Percentiles rank a stretch among this genome's conserved stretches.
Conservation (phyloP, 2,888 invertebrate species). For the Andrena minutula region DNA sequence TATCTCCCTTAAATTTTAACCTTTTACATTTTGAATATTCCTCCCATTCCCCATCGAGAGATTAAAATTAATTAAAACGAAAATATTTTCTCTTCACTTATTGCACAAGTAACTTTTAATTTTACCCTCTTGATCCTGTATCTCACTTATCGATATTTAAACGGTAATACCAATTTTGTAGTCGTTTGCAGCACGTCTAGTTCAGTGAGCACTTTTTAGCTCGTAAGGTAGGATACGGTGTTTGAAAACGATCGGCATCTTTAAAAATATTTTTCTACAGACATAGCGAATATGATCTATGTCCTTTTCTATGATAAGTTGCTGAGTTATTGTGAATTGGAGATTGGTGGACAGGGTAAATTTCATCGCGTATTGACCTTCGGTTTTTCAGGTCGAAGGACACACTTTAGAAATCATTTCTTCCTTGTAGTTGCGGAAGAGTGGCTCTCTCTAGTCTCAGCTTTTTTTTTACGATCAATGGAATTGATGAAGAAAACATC, state of each 20-base stretch:
- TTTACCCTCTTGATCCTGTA: not conserved
- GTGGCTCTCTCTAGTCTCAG: constrained; percentile 28
- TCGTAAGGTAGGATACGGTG: not conserved
- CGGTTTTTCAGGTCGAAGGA: not conserved
- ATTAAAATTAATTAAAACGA: too few species aligned
- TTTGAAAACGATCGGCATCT: not conserved
- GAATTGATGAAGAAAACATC: not conserved
- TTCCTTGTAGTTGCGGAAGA: constrained; percentile 5
- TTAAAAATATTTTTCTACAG: constrained; percentile 13
- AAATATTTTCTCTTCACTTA: too few species aligned
- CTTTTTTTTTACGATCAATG: not conserved
- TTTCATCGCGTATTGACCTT: not conserved
- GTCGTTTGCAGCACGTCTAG: not conserved
- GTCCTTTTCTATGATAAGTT: not conserved
- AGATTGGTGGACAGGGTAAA: not conserved
- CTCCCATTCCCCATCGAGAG: too few species aligned
- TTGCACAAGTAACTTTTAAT: not conserved
- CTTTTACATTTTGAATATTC: too few species aligned
- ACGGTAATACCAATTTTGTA: not conserved
- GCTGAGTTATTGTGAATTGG: not conserved
- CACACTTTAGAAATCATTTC: not conserved
- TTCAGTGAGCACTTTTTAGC: not conserved
- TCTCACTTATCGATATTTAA: not conserved
- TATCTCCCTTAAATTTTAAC: too few species aligned
- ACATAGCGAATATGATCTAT: not conserved